These are phyloP conservation scores for Mionectes olivaceus DNA, from an alignment of 2,797 vertebrate species.

Conservation along the genomic window DNA sequence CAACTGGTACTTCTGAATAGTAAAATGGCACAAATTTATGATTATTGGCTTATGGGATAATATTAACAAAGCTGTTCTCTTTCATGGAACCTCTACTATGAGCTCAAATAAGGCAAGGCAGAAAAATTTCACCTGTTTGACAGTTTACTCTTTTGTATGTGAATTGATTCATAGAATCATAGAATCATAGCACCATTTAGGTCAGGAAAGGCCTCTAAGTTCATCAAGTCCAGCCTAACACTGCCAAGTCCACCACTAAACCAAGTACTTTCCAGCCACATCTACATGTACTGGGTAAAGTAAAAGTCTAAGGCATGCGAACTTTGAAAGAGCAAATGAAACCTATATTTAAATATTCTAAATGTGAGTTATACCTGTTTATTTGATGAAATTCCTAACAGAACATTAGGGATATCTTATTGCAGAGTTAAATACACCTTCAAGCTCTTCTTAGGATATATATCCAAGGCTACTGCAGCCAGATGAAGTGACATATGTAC, in stretches of 20 bases:
- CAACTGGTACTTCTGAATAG: neutral
- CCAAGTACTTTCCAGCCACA: neutral
- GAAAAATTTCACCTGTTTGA: neutral
- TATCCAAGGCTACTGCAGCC: neutral
- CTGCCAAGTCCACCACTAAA: neutral
- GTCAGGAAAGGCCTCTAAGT: neutral
- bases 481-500: neutral
- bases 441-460: neutral
- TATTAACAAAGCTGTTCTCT: neutral
- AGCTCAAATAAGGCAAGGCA: neutral
- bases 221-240: neutral
- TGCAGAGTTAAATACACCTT: neutral
- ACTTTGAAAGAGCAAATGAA: neutral
- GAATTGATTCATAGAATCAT: neutral
- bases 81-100: neutral
- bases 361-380: neutral
- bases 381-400: neutral
- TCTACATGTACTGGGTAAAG: neutral
- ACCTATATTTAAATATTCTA: neutral
- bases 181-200: neutral
- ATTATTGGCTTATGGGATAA: neutral
- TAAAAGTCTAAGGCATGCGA: neutral
- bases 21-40: neutral
- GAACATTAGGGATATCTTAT: neutral
- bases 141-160: neutral